A percentile compares a stretch with the other conserved stretches of the same genome.
phyloP scores from a whole-genome alignment of 2,113 vertebrate species.

The Antechinus flavipes region DNA sequence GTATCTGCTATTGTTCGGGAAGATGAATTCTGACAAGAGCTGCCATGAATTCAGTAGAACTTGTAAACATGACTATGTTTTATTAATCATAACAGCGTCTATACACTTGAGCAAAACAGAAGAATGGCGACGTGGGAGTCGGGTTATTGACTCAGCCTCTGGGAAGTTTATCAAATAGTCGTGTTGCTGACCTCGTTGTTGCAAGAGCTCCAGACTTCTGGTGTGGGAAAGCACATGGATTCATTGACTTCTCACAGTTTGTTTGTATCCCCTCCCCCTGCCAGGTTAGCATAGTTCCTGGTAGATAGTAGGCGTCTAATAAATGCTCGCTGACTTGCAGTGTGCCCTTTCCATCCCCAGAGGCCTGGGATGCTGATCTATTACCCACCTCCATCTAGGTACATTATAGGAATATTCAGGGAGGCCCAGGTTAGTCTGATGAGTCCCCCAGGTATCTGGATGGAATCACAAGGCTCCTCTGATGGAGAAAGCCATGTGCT shows the following conservation, averaged over 20 bases:
- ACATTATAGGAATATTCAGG: background rate
- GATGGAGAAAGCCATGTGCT: background rate
- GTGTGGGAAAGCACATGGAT: too few relatives aligned
- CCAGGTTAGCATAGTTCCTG: too few relatives aligned
- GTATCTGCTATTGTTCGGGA: background rate
- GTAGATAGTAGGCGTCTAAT: too few relatives aligned
- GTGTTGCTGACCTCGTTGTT: background rate
- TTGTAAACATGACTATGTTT: background rate
- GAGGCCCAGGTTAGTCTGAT: background rate
- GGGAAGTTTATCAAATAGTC: background rate
- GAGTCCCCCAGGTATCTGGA: background rate
- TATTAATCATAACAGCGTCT: background rate
- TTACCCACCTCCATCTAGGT: background rate
- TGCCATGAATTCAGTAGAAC: background rate
- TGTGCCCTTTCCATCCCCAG: too few relatives aligned
- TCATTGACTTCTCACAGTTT: background rate
- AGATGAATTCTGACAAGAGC: background rate
- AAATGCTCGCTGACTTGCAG: background rate
- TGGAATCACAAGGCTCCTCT: background rate
- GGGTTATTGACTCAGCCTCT: background rate
- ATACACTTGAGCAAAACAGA: background rate
- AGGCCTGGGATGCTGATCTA: too few relatives aligned
- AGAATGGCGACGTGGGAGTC: background rate
- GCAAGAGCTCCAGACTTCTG: background rate
- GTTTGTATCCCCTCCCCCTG: background rate